phyloP scores from a whole-genome alignment of 37 sponge, comb jelly and placozoan genomes.

The Spongilla lacustris region DNA sequence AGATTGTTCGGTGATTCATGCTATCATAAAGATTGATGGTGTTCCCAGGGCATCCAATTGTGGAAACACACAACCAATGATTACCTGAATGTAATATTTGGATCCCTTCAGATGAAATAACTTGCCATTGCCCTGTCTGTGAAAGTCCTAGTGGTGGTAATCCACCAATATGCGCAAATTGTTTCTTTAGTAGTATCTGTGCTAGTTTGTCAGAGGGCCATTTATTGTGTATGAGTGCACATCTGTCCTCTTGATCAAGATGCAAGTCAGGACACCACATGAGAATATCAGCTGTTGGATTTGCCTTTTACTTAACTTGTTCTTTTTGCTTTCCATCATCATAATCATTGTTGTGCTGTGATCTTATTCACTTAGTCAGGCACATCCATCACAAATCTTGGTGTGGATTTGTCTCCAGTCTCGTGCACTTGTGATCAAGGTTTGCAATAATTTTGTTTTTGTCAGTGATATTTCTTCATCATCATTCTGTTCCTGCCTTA shows the following conservation, averaged over 20 bases:
- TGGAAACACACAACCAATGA: slow-evolving; percentile 42
- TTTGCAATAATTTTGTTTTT: no score
- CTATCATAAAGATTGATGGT: slow-evolving; percentile 18
- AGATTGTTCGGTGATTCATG: background rate
- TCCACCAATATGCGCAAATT: background rate
- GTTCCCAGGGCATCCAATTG: slow-evolving; percentile 9
- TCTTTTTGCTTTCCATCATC: no score
- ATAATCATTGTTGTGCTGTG: no score
- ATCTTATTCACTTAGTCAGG: no score
- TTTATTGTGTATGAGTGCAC: slow-evolving; percentile 1
- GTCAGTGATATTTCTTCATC: no score
- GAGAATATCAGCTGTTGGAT: background rate
- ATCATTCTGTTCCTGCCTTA: no score
- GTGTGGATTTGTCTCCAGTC: no score
- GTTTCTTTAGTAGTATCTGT: slow-evolving; percentile 12
- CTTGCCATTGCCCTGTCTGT: background rate
- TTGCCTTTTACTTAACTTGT: no score
- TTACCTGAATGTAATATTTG: background rate
- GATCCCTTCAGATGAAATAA: background rate
- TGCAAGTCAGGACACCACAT: background rate
- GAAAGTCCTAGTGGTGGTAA: background rate
- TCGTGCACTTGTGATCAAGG: no score
- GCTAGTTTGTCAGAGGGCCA: background rate
- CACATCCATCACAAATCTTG: no score
- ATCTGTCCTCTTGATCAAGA: background rate